Evolutionary conservation across 2,888 invertebrate species (phyloP), one percentile per base, ranked within the genome.

Genomic region (Chloroclystis v-ata): DNA sequence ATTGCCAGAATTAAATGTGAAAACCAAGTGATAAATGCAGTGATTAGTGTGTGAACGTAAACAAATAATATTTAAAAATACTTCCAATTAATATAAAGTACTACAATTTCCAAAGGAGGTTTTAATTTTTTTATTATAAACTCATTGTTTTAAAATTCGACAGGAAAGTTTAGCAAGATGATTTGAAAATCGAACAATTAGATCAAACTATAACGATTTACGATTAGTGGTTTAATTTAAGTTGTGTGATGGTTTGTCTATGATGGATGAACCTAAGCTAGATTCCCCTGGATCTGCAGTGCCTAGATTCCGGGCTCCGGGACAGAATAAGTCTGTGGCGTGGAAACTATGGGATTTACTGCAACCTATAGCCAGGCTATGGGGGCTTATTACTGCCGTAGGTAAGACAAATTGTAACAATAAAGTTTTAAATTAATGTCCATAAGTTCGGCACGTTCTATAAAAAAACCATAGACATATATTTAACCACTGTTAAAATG

Each of bases 371-470:
- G 82, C 87, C 6, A 77, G 87, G 54, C 55, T 86, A 51, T 87
- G 87, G 87, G 87, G 87, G 1, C 68, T 87, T 7, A 67, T 86
- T 25, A 83, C 87, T 12, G 78, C 86, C 48, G 68, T 87, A 28
- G 85, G 87, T 86, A 53, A 68, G 82, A 69, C n/a, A n/a, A n/a
- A n/a, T n/a, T n/a, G n/a, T n/a, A n/a, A n/a, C n/a, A n/a, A n/a
- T n/a, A n/a, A n/a, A n/a, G n/a, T n/a, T n/a, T n/a, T n/a, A n/a
- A n/a, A n/a, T n/a, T n/a, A n/a, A n/a, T n/a, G n/a, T n/a, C n/a
- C n/a, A n/a, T n/a, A n/a, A n/a, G n/a, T n/a, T n/a, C n/a, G n/a
- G n/a, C n/a, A n/a, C n/a, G n/a, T n/a, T n/a, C n/a, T n/a, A n/a
- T n/a, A n/a, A n/a, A n/a, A n/a, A n/a, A n/a, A n/a, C n/a, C n/a